Evolutionary conservation across 2,888 invertebrate species (phyloP), one percentile per base, ranked within the genome.

Genomic region (Drosophila tanythrix): DNA sequence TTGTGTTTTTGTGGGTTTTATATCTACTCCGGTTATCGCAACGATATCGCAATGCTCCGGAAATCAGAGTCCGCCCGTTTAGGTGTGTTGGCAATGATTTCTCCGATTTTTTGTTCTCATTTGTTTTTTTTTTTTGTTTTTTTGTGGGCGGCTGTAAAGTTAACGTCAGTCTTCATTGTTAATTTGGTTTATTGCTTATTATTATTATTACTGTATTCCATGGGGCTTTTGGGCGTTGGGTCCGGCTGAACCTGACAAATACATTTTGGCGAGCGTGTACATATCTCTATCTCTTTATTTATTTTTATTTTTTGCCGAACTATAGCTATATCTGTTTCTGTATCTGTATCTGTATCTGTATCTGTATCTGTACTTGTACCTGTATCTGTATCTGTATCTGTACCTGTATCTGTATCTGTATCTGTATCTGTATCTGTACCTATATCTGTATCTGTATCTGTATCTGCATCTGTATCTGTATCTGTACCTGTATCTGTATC

Each of bases 11-110:
- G 4, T 5, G 59, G 46, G 55, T 51, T 64, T 31, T 70, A 66
- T 76, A 63, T 71, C 65, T 74, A 64, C 71, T 72, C 33, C 60
- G 70, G 73, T 84, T 85, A 85, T 85, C 85, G 84, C 84, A 3
- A 56, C 63, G 81, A 85, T 85, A 87, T 85, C 83, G 74, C 81
- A 62, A 69, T 59, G 59, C 74, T 63, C 55, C 40, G 38, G 70
- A 85, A 85, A 85, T 85, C 85, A 87, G 83, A 83, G 72, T 70
- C 69, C 57, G 68, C 31, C 61, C 70, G 78, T 69, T 64, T 74
- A 66, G 82, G 81, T 84, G 84, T 86, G 85, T 87, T 84, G 70
- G 84, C 81, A 70, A 87, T 84, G 81, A 85, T 84, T 86, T 83
- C 60, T 76, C 81, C 76, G 74, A 85, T 86, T 79, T 80, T 58